Percentiles rank a stretch among this genome's conserved stretches.
Evolutionary conservation across 2,113 vertebrate species (phyloP).

Genomic region (Ophiodon elongatus): DNA sequence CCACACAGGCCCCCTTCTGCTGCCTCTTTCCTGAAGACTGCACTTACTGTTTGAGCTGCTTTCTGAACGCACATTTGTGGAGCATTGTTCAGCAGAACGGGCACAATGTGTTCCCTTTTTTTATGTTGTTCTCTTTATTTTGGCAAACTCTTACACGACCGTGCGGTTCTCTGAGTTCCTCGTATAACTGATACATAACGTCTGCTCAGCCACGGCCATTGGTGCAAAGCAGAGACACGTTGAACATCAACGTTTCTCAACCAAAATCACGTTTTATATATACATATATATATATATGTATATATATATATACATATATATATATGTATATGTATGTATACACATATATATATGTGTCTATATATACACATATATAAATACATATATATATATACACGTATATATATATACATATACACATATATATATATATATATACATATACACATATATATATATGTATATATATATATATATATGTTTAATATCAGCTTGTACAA

Average conservation of each 20-base stretch:
- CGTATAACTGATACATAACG: conserved; percentile 25
- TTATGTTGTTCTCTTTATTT: conserved; percentile 60
- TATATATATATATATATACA: too few relatives aligned
- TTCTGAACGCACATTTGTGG: conserved; percentile 28
- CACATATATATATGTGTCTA: too few relatives aligned
- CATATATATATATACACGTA: too few relatives aligned
- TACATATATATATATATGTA: too few relatives aligned
- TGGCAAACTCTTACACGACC: conserved; percentile 32
- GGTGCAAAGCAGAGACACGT: neutral
- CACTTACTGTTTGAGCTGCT: conserved; percentile 49
- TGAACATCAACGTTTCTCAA: neutral
- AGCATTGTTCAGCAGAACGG: conserved; percentile 69
- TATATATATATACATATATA: too few relatives aligned
- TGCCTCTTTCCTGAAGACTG: conserved; percentile 69
- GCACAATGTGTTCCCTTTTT: conserved; percentile 60
- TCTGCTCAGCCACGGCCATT: neutral
- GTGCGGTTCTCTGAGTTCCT: conserved; percentile 16
- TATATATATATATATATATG: too few relatives aligned
- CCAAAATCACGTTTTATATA: neutral
- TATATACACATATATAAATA: too few relatives aligned
- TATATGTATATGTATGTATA: too few relatives aligned
- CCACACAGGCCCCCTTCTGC: conserved; percentile 55
- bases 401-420: too few relatives aligned
- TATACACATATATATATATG: too few relatives aligned
- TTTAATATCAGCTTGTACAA: too few relatives aligned